Percentiles rank a stretch among this genome's conserved stretches.
phyloP scores from a whole-genome alignment of 2,113 vertebrate species.

The Tragelaphus scriptus region DNA sequence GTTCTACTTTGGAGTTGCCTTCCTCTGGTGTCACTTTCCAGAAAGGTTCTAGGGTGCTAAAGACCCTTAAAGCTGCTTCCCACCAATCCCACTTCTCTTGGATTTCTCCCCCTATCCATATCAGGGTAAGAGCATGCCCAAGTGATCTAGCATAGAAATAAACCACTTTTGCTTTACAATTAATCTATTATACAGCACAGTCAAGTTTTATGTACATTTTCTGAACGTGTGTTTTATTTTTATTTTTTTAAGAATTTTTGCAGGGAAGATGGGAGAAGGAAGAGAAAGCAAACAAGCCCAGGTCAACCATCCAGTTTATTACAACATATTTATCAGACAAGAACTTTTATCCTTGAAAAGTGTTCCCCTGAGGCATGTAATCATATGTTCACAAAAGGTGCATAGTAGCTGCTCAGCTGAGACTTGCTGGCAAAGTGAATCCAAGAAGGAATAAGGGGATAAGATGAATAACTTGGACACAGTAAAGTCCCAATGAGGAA shows the following conservation, averaged over 20 bases:
- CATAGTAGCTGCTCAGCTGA: background rate
- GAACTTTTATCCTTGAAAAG: background rate
- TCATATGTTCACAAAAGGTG: background rate
- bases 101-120: background rate
- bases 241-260: background rate
- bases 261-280: background rate
- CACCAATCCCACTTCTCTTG: background rate
- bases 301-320: background rate
- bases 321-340: slow-evolving; percentile 2
- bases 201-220: background rate
- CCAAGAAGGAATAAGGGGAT: background rate
- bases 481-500: background rate
- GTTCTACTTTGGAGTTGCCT: background rate
- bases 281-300: background rate
- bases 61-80: background rate
- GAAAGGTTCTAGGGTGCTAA: background rate
- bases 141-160: background rate
- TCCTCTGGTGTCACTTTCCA: background rate
- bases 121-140: background rate
- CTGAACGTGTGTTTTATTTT: background rate
- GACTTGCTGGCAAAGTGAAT: background rate
- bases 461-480: background rate
- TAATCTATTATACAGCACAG: background rate
- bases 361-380: background rate
- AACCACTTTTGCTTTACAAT: background rate